These are phyloP conservation scores for Bombyx huttoni DNA, from an alignment of 2,888 invertebrate genomes.

Conservation along the genomic window DNA sequence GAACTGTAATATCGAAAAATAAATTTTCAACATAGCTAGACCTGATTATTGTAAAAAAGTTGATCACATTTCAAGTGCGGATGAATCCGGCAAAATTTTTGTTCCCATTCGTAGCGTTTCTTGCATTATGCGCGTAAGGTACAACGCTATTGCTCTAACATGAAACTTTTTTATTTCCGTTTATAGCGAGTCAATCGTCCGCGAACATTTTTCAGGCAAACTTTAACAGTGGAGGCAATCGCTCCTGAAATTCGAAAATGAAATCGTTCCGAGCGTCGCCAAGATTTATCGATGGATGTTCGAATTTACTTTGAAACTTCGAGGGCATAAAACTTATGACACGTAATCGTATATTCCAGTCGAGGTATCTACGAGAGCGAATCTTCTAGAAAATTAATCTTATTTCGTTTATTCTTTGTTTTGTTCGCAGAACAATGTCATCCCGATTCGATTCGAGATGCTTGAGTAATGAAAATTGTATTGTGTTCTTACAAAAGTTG, in stretches of 20 bases:
- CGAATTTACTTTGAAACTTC: slow-evolving; percentile 71
- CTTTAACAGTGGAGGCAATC: slow-evolving; percentile 72
- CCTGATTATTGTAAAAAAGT: slow-evolving; percentile 33
- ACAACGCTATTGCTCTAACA: slow-evolving; percentile 66
- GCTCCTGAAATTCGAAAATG: slow-evolving; percentile 73
- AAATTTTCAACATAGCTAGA: background rate
- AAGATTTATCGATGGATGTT: slow-evolving; percentile 72
- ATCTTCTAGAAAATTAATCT: slow-evolving; percentile 39
- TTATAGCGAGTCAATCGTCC: slow-evolving; percentile 71
- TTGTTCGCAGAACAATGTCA: slow-evolving; percentile 19
- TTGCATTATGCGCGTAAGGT: slow-evolving; percentile 63
- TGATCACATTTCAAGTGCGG: slow-evolving; percentile 26
- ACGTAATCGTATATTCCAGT: slow-evolving; percentile 68
- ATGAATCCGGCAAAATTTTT: slow-evolving; percentile 11
- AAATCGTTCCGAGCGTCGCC: slow-evolving; percentile 70
- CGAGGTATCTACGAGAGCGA: slow-evolving; percentile 35
- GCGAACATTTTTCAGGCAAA: slow-evolving; percentile 72
- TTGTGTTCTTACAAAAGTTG: background rate
- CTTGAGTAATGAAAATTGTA: background rate
- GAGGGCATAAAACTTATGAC: slow-evolving; percentile 70
- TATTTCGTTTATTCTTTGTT: slow-evolving; percentile 31
- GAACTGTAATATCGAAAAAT: background rate
- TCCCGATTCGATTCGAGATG: slow-evolving; percentile 14
- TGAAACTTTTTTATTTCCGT: slow-evolving; percentile 71
- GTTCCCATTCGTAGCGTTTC: slow-evolving; percentile 48